Evolutionary conservation across 2,888 invertebrate species (phyloP).

Genomic region (Drosophila mimetica): DNA sequence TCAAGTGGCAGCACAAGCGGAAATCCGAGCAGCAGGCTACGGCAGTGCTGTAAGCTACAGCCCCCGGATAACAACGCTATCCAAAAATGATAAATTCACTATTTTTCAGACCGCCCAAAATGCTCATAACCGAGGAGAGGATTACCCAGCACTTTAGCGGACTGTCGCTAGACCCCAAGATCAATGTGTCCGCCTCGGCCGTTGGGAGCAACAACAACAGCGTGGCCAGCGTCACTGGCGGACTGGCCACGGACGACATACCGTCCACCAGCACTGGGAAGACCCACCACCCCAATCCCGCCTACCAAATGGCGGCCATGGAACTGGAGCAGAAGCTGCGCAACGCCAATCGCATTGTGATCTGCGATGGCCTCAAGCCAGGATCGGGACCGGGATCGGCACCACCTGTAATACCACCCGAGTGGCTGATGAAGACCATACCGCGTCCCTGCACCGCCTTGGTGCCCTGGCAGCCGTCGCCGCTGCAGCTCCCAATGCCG

Average conservation of each 20-base stretch:
- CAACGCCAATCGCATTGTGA: slow-evolving; percentile 86
- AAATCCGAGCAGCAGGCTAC: slow-evolving; percentile 81
- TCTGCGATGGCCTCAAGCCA: slow-evolving; percentile 91
- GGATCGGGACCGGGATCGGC: slow-evolving; percentile 83
- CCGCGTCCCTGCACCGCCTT: slow-evolving; percentile 91
- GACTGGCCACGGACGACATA: slow-evolving; percentile 68
- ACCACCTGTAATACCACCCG: slow-evolving; percentile 87
- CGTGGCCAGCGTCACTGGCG: slow-evolving; percentile 55
- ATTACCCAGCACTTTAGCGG: slow-evolving; percentile 92
- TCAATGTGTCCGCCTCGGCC: slow-evolving; percentile 31
- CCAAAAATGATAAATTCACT: too few species aligned
- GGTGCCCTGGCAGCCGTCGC: slow-evolving; percentile 92
- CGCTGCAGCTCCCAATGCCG: slow-evolving; percentile 77
- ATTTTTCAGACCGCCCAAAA: slow-evolving; percentile 87
- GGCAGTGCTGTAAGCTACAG: slow-evolving; percentile 84
- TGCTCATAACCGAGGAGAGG: slow-evolving; percentile 92
- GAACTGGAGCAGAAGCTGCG: slow-evolving; percentile 83
- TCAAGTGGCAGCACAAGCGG: slow-evolving; percentile 76
- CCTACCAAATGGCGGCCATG: slow-evolving; percentile 81
- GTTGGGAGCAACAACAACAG: slow-evolving; percentile 41
- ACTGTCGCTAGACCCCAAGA: slow-evolving; percentile 87
- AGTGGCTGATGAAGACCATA: slow-evolving; percentile 86
- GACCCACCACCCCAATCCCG: slow-evolving; percentile 74
- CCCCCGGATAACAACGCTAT: slow-evolving; percentile 40
- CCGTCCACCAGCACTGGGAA: slow-evolving; percentile 77